These are phyloP conservation scores for Momotus momota DNA, from an alignment of 2,797 vertebrate genomes.

Conservation along the genomic window DNA sequence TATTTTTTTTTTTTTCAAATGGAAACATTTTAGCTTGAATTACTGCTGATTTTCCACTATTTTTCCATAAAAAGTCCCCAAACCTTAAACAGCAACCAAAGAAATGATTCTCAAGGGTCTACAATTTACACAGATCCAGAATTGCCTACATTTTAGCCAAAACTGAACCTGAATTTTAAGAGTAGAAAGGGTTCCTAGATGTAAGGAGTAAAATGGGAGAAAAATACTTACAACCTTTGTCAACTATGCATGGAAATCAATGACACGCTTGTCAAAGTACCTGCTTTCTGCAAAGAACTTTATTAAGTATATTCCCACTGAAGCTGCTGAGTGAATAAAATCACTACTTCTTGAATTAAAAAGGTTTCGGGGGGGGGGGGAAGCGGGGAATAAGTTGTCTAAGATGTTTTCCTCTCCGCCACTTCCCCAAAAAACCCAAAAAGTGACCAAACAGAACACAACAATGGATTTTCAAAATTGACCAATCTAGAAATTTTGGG, in stretches of 20 bases:
- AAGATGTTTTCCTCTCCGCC: background rate
- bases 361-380: background rate
- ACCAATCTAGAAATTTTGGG: background rate
- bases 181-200: background rate
- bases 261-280: background rate
- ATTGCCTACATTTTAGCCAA: background rate
- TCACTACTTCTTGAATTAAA: background rate
- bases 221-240: background rate
- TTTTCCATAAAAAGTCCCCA: background rate
- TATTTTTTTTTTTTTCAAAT: background rate
- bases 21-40: background rate
- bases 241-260: background rate
- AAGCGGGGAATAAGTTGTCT: too few species aligned
- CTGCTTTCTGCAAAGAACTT: background rate
- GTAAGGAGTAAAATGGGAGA: background rate
- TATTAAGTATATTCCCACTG: background rate
- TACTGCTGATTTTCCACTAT: background rate
- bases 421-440: rapidly evolving
- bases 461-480: background rate
- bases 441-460: background rate
- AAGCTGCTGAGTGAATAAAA: background rate
- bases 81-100: background rate
- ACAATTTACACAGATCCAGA: background rate
- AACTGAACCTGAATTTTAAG: background rate
- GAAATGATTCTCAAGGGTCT: background rate